These are phyloP conservation scores for Papilio protenor DNA, from an alignment of 2,888 invertebrate species.

Conservation along the genomic window DNA sequence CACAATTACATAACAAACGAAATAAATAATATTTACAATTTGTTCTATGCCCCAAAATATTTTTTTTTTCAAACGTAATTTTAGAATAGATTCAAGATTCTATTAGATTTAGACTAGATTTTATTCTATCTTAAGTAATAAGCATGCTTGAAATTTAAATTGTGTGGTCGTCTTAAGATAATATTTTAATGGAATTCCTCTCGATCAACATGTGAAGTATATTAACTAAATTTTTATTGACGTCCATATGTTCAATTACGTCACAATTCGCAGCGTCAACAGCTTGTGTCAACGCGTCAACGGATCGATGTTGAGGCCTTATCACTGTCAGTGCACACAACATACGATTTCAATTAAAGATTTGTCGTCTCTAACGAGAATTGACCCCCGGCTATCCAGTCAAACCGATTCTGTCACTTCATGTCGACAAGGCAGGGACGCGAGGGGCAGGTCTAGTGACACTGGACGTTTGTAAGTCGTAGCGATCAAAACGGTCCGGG, in stretches of 20 bases:
- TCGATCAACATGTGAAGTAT: background rate
- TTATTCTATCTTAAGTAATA: background rate
- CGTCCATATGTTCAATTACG: constrained; percentile 26
- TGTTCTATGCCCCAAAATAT: background rate
- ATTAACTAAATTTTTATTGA: background rate
- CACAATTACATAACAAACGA: constrained; percentile 11
- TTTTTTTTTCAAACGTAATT: background rate
- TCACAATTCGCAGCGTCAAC: constrained; percentile 41
- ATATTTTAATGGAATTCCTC: background rate
- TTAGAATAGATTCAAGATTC: background rate
- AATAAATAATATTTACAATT: constrained; percentile 18
- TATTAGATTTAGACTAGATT: background rate
- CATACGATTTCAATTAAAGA: constrained; percentile 83
- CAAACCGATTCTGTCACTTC: constrained; percentile 51
- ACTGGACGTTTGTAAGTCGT: constrained; percentile 70
- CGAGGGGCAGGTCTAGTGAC: constrained; percentile 58
- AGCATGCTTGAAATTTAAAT: background rate
- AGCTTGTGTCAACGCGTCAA: constrained; percentile 58
- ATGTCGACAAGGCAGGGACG: constrained; percentile 51
- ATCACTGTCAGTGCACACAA: constrained; percentile 76
- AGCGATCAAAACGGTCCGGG: constrained; percentile 73
- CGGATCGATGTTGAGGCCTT: constrained; percentile 64
- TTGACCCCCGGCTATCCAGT: constrained; percentile 58
- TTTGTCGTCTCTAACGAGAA: constrained; percentile 74
- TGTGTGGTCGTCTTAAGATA: background rate